phyloP scores from a whole-genome alignment of 2,113 vertebrate species.

The Hyaena hyaena region DNA sequence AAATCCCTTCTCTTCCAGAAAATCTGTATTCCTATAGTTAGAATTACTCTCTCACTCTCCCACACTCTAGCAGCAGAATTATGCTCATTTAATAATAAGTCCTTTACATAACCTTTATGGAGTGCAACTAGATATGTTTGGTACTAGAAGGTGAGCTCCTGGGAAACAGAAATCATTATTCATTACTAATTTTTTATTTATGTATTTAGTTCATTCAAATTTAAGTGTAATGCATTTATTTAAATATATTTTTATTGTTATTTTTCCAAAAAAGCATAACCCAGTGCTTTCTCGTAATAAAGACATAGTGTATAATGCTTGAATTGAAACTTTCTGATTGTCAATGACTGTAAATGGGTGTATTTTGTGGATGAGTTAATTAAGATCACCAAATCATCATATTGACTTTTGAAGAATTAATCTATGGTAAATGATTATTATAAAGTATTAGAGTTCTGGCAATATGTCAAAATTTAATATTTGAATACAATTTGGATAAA shows the following conservation, averaged over 20 bases:
- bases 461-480: conserved; percentile 40
- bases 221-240: background rate
- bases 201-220: background rate
- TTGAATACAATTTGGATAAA: conserved; percentile 15
- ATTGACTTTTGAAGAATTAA: conserved; percentile 38
- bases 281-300: background rate
- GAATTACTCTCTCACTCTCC: background rate
- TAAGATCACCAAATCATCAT: conserved; percentile 11
- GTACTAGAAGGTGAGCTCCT: background rate
- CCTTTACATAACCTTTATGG: background rate
- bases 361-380: background rate
- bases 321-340: background rate
- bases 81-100: background rate
- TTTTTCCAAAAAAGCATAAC: background rate
- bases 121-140: background rate
- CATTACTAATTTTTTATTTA: background rate
- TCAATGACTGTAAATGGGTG: background rate
- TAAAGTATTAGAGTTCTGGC: background rate
- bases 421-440: background rate
- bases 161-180: background rate
- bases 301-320: background rate
- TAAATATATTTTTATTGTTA: background rate
- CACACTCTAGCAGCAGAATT: background rate
- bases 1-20: conserved; percentile 27
- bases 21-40: background rate